Evolutionary conservation across 2,797 vertebrate genomes (phyloP).

Genomic region (Carapus acus): DNA sequence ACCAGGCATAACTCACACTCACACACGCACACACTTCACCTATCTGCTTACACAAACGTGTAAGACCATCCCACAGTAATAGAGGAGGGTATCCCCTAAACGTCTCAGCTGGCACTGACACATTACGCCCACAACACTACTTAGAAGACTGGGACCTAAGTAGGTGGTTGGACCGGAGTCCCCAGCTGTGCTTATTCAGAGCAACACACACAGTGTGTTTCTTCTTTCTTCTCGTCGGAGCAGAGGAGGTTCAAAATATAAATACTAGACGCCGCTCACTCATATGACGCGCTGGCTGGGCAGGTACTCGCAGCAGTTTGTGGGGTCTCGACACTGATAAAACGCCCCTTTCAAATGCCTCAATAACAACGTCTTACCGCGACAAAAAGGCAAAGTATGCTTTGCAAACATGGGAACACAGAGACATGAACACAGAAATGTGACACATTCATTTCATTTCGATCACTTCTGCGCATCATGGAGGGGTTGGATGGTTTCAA

Average conservation of each 20-base stretch:
- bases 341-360: conserved; percentile 21
- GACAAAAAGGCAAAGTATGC: conserved; percentile 27
- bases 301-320: conserved; percentile 47
- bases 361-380: conserved; percentile 8
- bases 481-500: conserved; percentile 14
- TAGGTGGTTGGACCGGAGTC: conserved; percentile 40
- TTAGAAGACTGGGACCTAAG: conserved; percentile 46
- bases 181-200: conserved; percentile 33
- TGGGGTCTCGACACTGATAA: conserved; percentile 25
- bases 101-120: conserved; percentile 41
- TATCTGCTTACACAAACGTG: conserved; percentile 62
- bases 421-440: conserved; percentile 7
- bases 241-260: conserved; percentile 26
- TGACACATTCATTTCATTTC: neutral
- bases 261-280: conserved; percentile 23
- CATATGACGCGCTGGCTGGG: conserved; percentile 21
- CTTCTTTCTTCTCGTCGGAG: conserved; percentile 14
- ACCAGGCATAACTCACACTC: conserved; percentile 53
- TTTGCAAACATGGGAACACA: conserved; percentile 8
- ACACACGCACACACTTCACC: conserved; percentile 27
- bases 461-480: neutral
- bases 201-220: conserved; percentile 44
- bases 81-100: conserved; percentile 66
- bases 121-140: conserved; percentile 45
- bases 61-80: conserved; percentile 50